These are phyloP conservation scores for Eucidaris tribuloides DNA, from an alignment of 35 echinoderm and acorn worm genomes.

Conservation along the genomic window DNA sequence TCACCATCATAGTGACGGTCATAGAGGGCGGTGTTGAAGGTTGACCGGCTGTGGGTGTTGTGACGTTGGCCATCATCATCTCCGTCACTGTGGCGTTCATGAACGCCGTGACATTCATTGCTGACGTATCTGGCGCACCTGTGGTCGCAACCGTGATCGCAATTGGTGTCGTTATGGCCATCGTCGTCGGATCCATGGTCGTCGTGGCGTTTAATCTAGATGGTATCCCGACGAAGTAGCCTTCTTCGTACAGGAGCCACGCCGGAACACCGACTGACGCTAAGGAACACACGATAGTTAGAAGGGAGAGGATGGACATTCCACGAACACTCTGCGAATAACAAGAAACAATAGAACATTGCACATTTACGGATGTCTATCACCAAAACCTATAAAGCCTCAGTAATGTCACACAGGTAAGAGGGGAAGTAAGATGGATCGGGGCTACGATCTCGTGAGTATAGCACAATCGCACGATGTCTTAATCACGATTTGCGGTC, in stretches of 20 bases:
- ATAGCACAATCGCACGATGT: too few species aligned
- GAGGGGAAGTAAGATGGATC: too few species aligned
- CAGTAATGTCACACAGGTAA: too few species aligned
- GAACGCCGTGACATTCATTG: not conserved
- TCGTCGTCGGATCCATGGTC: not conserved
- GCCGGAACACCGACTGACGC: not conserved
- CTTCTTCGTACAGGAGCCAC: constrained; percentile 15
- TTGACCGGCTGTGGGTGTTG: too few species aligned
- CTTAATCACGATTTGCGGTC: too few species aligned
- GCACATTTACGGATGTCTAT: too few species aligned
- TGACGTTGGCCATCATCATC: not conserved
- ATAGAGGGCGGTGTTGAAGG: not conserved
- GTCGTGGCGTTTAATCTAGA: not conserved
- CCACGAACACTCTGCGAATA: not conserved
- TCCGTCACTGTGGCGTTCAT: not conserved
- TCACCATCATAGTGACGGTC: not conserved
- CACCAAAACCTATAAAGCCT: too few species aligned
- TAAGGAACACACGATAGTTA: constrained; percentile 19
- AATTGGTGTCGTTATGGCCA: not conserved
- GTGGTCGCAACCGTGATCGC: not conserved
- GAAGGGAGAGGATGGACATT: not conserved
- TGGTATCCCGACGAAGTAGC: constrained; percentile 3
- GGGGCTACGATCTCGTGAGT: too few species aligned
- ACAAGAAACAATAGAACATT: too few species aligned
- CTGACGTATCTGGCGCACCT: not conserved